Conservation (phyloP, 2,888 invertebrate species). For the Luperina nickerlii region DNA sequence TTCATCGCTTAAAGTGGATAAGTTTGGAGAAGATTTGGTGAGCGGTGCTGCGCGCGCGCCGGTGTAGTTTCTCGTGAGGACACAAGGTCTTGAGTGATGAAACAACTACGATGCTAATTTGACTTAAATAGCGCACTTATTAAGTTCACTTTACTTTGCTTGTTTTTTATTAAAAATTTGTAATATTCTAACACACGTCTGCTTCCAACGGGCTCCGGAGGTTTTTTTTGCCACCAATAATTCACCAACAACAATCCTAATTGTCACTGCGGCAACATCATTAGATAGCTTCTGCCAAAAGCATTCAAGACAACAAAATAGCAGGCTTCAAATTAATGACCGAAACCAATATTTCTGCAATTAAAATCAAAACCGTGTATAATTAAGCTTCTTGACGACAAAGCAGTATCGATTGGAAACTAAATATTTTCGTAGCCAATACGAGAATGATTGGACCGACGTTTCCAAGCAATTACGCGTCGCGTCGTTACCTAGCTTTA, state of each 20-base stretch:
- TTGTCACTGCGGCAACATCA: not conserved
- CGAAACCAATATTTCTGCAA: constrained; percentile 41
- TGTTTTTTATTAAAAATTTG: no score
- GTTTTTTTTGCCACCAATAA: no score
- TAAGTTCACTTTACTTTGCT: no score
- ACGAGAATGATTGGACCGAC: not conserved
- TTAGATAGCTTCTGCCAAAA: constrained; percentile 5
- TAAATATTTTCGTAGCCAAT: constrained; percentile 16
- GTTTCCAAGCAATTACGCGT: constrained; percentile 2
- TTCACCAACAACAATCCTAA: not conserved
- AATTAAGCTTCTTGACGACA: constrained; percentile 2
- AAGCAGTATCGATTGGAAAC: constrained; percentile 5
- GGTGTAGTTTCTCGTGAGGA: no score
- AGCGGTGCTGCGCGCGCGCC: no score
- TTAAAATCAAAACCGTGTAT: constrained; percentile 34
- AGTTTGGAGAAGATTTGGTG: no score
- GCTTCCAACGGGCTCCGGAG: no score
- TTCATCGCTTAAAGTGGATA: no score
- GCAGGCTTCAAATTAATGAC: constrained; percentile 17
- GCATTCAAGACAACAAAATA: not conserved
- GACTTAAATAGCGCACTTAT: no score
- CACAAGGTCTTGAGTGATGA: no score
- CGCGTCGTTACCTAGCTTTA: not conserved
- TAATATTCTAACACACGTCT: no score
- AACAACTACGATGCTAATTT: no score